Evolutionary conservation across 2,888 invertebrate species (phyloP).

Genomic region (Monochamus alternatus): DNA sequence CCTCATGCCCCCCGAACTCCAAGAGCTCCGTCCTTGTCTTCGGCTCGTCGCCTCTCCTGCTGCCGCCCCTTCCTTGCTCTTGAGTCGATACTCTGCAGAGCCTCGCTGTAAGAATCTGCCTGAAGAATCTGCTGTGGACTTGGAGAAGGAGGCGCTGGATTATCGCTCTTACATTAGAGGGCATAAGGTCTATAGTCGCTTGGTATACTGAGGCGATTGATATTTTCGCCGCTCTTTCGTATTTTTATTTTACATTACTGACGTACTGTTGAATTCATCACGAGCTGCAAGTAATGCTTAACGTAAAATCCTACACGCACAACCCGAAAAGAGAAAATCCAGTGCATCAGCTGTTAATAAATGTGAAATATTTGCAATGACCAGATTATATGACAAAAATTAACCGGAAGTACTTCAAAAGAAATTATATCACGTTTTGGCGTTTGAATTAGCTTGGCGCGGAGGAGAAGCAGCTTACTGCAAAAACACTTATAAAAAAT

Average conservation of each 20-base stretch:
- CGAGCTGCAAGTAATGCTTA: too few species aligned
- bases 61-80: constrained; percentile 64
- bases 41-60: constrained; percentile 43
- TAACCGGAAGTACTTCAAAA: too few species aligned
- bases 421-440: too few species aligned
- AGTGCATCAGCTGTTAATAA: too few species aligned
- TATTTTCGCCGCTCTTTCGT: not conserved
- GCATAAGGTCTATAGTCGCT: constrained; percentile 5
- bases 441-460: too few species aligned
- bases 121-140: constrained; percentile 62
- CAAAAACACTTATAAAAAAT: too few species aligned
- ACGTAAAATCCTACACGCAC: too few species aligned
- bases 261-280: too few species aligned
- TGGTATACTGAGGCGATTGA: not conserved
- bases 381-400: too few species aligned
- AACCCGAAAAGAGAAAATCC: too few species aligned
- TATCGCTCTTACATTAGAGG: constrained; percentile 2
- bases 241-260: not conserved
- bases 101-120: constrained; percentile 66
- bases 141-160: constrained; percentile 10
- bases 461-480: too few species aligned
- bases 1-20: constrained; percentile 62
- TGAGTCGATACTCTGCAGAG: constrained; percentile 70
- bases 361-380: too few species aligned
- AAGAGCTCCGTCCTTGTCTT: constrained; percentile 61